Conservation (phyloP, 2,797 vertebrate genomes). For the Antennarius maculatus region DNA sequence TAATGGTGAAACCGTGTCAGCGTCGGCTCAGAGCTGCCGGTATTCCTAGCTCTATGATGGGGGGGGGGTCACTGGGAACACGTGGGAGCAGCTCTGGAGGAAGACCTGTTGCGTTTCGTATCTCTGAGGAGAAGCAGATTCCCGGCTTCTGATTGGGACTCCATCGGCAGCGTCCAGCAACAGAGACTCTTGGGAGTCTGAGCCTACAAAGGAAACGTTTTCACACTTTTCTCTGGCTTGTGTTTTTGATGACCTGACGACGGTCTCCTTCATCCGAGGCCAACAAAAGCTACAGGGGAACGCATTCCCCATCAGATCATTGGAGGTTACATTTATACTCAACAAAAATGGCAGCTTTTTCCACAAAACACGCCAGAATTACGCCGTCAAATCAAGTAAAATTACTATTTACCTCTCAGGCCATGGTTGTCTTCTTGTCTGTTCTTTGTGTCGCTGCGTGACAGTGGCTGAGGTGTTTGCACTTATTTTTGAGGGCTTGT, state of each 20-base stretch:
- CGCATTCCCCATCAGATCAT: neutral
- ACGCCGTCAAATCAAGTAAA: neutral
- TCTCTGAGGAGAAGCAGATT: too few relatives aligned
- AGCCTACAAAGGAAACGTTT: too few relatives aligned
- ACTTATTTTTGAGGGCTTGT: neutral
- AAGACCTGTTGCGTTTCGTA: too few relatives aligned
- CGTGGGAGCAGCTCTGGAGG: neutral
- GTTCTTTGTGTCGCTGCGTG: neutral
- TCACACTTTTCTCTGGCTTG: too few relatives aligned
- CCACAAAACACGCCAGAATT: neutral
- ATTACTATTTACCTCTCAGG: too few relatives aligned
- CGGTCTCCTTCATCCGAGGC: too few relatives aligned
- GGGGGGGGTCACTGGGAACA: neutral
- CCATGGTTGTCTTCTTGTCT: too few relatives aligned
- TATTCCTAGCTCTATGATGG: conserved; percentile 3
- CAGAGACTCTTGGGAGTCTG: too few relatives aligned
- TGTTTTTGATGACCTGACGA: too few relatives aligned
- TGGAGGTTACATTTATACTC: neutral
- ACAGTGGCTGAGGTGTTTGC: neutral
- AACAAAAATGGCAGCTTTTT: neutral
- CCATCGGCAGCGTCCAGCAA: too few relatives aligned
- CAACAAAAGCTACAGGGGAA: neutral
- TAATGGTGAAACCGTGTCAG: conserved; percentile 37
- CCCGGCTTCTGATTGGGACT: too few relatives aligned
- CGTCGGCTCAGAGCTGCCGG: neutral